Evolutionary conservation across 2,888 invertebrate genomes (phyloP).

Genomic region (Synergus japonicus): DNA sequence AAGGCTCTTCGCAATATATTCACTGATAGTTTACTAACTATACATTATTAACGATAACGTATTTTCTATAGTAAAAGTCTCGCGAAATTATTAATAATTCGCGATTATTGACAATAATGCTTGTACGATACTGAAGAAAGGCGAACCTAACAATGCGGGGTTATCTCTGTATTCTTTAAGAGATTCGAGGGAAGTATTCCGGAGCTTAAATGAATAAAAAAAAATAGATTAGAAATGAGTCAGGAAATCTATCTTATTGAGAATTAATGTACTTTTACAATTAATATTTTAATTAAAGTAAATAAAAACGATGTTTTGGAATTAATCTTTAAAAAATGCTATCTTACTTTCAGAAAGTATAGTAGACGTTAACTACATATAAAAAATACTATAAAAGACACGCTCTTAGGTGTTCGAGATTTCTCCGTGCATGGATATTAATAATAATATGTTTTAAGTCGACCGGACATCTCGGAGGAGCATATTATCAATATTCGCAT

Average conservation of each 20-base stretch:
- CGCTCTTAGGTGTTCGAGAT: background rate
- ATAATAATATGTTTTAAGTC: slow-evolving; percentile 18
- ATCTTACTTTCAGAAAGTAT: no score
- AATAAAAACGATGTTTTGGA: no score
- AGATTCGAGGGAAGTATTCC: slow-evolving; percentile 12
- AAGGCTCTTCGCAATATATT: background rate
- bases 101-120: slow-evolving; percentile 19
- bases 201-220: background rate
- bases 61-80: slow-evolving; percentile 30
- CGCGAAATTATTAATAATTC: slow-evolving; percentile 53
- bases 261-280: no score
- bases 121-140: background rate
- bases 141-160: slow-evolving; percentile 25
- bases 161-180: slow-evolving; percentile 33
- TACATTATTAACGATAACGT: slow-evolving; percentile 4
- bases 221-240: slow-evolving; percentile 1
- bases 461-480: slow-evolving; percentile 17
- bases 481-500: slow-evolving; percentile 38
- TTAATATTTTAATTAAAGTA: no score
- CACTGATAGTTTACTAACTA: background rate
- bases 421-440: slow-evolving; percentile 9
- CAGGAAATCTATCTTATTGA: background rate
- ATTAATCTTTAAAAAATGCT: no score
- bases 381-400: background rate
- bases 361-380: background rate